Evolutionary conservation across 2,888 invertebrate species (phyloP), one percentile per base, ranked within the genome.

Genomic region (Strigamia crassipes): DNA sequence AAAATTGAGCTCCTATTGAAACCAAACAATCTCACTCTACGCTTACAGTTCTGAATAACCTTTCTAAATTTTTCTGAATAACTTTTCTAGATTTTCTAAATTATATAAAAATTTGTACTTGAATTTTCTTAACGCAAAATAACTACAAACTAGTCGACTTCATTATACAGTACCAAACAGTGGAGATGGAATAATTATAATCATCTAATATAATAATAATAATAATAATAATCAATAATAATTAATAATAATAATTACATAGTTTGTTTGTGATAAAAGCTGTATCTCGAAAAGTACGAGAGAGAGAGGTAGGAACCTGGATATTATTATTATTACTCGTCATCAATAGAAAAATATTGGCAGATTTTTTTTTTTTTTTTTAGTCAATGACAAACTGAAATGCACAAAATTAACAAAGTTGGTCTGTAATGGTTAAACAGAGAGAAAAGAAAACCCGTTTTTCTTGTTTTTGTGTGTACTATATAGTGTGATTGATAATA

Each of bases 271-370:
- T 51, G 51, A 51, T n/a, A 51, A 51, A 51, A 51, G 18, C 51
- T 51, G 51, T 51, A 51, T 51, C 51, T 51, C 51, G 51, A 51
- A 42, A 51, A n/a, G 18, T 8, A 18, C 51, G 34, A 34, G 6
- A 34, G 51, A 34, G 51, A 51, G 51, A 51, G 51, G 51, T 51
- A 51, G 51, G 51, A 51, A 51, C 51, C 51, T 51, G 51, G 51
- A 51, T 51, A 51, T 51, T 51, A n/a, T 51, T 46, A 46, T 46
- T 51, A 51, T 51, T 51, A 51, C 51, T 51, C 51, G 51, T 51
- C 51, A 51, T 51, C 51, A 51, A 51, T 51, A 51, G 51, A 51
- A 51, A 51, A 51, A 51, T 51, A 51, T 51, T 51, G 51, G 51
- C 51, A 51, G 51, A 51, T 51, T 51, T 51, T 51, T 4, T n/a